A percentile compares a stretch with the other conserved stretches of the same genome.
phyloP scores from a whole-genome alignment of 2,113 vertebrate genomes.

The Actenoides hombroni region DNA sequence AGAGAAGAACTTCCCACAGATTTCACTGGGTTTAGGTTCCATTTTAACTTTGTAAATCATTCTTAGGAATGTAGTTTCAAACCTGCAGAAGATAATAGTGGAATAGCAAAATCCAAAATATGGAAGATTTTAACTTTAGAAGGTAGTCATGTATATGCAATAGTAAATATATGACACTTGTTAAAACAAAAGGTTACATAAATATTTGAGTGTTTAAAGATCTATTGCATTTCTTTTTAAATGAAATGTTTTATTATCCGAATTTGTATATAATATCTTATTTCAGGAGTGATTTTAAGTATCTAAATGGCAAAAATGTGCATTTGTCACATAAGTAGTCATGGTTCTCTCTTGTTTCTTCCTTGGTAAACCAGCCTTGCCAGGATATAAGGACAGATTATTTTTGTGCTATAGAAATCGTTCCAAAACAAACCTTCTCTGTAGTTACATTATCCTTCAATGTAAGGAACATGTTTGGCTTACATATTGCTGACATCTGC shows the following conservation, averaged over 20 bases:
- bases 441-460: slow-evolving; percentile 73
- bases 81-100: background rate
- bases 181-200: slow-evolving; percentile 13
- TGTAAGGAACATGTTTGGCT: slow-evolving; percentile 69
- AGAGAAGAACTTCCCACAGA: background rate
- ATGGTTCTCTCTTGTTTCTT: slow-evolving; percentile 15
- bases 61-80: background rate
- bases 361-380: background rate
- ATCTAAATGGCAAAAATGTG: background rate
- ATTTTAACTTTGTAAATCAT: background rate
- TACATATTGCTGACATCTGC: slow-evolving; percentile 50
- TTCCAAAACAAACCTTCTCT: slow-evolving; percentile 62
- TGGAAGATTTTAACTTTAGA: background rate
- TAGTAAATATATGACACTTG: background rate
- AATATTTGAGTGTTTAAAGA: slow-evolving; percentile 3
- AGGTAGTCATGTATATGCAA: background rate
- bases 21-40: background rate
- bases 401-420: slow-evolving; percentile 16
- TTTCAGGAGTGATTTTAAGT: background rate
- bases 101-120: background rate
- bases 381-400: slow-evolving; percentile 23
- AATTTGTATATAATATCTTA: background rate
- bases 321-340: slow-evolving; percentile 34
- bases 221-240: background rate
- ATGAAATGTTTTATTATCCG: background rate